phyloP scores from a whole-genome alignment of 2,797 vertebrate species.

The Neosilurus hyrtlii region DNA sequence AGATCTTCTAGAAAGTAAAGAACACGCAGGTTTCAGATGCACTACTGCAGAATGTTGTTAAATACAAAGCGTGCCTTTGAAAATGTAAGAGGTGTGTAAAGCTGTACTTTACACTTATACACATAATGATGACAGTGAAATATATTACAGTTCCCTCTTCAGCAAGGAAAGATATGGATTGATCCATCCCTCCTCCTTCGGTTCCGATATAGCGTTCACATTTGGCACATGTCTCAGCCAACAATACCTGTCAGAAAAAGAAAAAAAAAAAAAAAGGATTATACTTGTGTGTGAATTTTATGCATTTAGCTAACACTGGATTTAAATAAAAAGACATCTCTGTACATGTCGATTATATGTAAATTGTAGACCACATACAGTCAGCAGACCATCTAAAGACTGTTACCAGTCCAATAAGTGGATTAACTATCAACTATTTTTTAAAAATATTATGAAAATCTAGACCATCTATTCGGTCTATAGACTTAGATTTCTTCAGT shows the following conservation, averaged over 20 bases:
- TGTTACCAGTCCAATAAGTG: background rate
- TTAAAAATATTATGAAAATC: too few relatives aligned
- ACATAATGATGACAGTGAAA: conserved; percentile 38
- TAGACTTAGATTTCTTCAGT: background rate
- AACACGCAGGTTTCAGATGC: background rate
- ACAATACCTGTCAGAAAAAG: conserved; percentile 73
- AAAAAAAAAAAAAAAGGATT: background rate
- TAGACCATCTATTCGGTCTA: background rate
- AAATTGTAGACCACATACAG: background rate
- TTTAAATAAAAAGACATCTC: background rate
- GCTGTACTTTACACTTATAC: background rate
- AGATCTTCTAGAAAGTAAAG: background rate
- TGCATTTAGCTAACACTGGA: background rate
- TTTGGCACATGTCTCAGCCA: conserved; percentile 91
- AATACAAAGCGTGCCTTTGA: background rate
- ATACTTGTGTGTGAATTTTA: background rate
- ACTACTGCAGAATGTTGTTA: background rate
- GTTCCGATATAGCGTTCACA: conserved; percentile 92
- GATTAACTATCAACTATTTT: background rate
- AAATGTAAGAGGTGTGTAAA: background rate
- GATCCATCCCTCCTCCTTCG: conserved; percentile 98
- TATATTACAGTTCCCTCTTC: conserved; percentile 86
- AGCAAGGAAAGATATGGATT: conserved; percentile 95
- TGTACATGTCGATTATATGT: background rate
- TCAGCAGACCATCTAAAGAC: background rate